Evolutionary conservation across 2,888 invertebrate species (phyloP), one percentile per base, ranked within the genome.

Genomic region (Agrotis exclamationis): DNA sequence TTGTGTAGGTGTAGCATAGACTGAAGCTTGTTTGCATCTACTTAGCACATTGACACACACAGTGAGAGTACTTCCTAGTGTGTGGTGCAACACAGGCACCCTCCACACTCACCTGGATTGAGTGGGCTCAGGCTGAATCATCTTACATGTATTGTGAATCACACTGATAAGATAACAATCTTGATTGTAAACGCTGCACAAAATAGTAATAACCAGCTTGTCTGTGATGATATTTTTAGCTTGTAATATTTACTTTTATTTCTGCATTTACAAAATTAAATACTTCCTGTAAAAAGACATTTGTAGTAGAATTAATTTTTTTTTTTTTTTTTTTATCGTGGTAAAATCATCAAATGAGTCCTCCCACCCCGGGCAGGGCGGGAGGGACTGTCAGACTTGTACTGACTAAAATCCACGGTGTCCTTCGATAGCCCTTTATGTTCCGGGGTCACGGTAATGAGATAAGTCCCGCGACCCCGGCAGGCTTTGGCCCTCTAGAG

Each of bases 41-140:
- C 74, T 79, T 75, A 75, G 56, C 80, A 77, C 70, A 74, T 57
- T 76, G 69, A 58, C 65, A 76, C 63, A 71, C 68, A 74, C 71
- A 59, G 63, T 50, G 48, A 20, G 56, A 56, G 6, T 28, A 59
- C 70, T 83, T 75, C 83, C 85, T 75, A 22, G 56, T 68, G 44
- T 60, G 63, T 77, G 74, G 63, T 33, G 65, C 51, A 68, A 68
- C 44, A 16, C 39, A 47, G 54, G 24, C 50, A 53, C 28, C 44
- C 74, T 57, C 28, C 7, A 33, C 20, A 62, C 60, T 24, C 5
- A 47, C 58, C 51, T 63, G 28, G 33, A 14, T 33, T 9, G 22
- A 45, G 24, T 57, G 60, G 22, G 22, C 47, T 59, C 24, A 45
- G 47, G 33, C 57, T 72, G 84, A 83, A 71, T 84, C 79, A 80